These are phyloP conservation scores for Lethenteron camtschaticum DNA, from an alignment of 2,113 vertebrate species.

Conservation along the genomic window DNA sequence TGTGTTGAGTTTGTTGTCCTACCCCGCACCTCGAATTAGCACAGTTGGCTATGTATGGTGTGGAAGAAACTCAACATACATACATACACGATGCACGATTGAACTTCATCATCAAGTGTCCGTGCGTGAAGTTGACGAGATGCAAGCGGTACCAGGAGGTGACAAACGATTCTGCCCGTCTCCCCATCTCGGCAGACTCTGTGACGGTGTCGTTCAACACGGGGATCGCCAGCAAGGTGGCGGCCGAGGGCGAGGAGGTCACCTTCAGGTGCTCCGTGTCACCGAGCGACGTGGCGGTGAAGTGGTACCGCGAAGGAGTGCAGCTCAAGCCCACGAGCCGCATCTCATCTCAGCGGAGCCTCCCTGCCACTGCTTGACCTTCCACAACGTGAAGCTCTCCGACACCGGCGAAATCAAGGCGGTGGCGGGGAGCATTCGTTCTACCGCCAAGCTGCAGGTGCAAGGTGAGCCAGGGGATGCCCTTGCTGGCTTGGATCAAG, in stretches of 20 bases:
- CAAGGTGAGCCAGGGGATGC: conserved; percentile 33
- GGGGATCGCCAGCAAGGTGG: conserved; percentile 17
- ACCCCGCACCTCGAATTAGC: too few relatives aligned
- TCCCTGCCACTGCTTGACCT: conserved; percentile 35
- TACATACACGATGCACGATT: too few relatives aligned
- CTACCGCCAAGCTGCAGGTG: conserved; percentile 50
- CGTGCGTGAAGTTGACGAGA: too few relatives aligned
- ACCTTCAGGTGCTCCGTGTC: conserved; percentile 54
- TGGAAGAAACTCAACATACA: too few relatives aligned
- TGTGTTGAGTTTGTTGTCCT: too few relatives aligned
- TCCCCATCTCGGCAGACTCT: too few relatives aligned
- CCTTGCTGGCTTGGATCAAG: too few relatives aligned
- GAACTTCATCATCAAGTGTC: too few relatives aligned
- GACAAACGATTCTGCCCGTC: too few relatives aligned
- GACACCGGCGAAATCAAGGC: conserved; percentile 48
- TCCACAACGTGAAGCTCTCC: conserved; percentile 29
- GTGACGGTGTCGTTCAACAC: too few relatives aligned
- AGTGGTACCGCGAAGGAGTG: conserved; percentile 38
- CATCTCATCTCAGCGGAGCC: conserved; percentile 37
- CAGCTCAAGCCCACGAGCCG: conserved; percentile 35
- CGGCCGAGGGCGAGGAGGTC: conserved; percentile 49
- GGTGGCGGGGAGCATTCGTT: conserved; percentile 48
- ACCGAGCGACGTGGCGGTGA: conserved; percentile 31
- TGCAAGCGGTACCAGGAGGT: too few relatives aligned
- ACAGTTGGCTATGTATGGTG: too few relatives aligned